Conservation (phyloP, 1,140 invertebrate species). For the Pseudomyrmex concolor region DNA sequence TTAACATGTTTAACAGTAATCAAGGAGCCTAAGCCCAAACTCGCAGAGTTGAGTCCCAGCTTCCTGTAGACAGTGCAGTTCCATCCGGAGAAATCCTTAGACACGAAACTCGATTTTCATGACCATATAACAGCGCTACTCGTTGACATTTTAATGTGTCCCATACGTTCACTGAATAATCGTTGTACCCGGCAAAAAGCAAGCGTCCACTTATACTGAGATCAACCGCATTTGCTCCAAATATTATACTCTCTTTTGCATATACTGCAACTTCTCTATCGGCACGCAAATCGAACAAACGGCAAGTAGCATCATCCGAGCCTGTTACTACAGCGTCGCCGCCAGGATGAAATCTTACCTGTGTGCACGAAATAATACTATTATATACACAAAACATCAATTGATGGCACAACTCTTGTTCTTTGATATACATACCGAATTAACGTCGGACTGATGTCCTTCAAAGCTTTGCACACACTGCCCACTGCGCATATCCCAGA, state of each 20-base stretch:
- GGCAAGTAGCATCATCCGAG: slow-evolving; percentile 99
- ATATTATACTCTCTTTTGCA: slow-evolving; percentile 98
- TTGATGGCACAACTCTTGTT: background rate
- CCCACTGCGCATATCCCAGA: slow-evolving; percentile 99
- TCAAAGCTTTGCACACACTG: slow-evolving; percentile 99
- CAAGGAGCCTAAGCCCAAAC: slow-evolving; percentile 86
- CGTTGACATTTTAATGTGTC: slow-evolving; percentile 97
- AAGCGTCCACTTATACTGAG: slow-evolving; percentile 98
- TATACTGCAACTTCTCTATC: slow-evolving; percentile 99
- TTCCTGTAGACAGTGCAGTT: slow-evolving; percentile 98
- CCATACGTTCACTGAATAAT: slow-evolving; percentile 99
- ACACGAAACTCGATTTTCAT: slow-evolving; percentile 98
- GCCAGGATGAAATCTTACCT: slow-evolving; percentile 97
- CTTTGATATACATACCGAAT: slow-evolving; percentile 90
- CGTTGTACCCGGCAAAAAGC: slow-evolving; percentile 99
- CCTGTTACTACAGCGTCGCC: slow-evolving; percentile 99
- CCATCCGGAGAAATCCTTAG: slow-evolving; percentile 98
- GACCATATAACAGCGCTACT: slow-evolving; percentile 96
- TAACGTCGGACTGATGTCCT: slow-evolving; percentile 99
- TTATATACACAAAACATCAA: slow-evolving; percentile 3
- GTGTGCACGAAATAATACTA: slow-evolving; percentile 9
- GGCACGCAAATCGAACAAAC: slow-evolving; percentile 98
- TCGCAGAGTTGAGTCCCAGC: slow-evolving; percentile 98
- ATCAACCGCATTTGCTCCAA: slow-evolving; percentile 99
- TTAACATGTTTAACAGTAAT: slow-evolving; percentile 11